Conservation (phyloP, 2,797 vertebrate species). For the Melanotaenia boesemani region DNA sequence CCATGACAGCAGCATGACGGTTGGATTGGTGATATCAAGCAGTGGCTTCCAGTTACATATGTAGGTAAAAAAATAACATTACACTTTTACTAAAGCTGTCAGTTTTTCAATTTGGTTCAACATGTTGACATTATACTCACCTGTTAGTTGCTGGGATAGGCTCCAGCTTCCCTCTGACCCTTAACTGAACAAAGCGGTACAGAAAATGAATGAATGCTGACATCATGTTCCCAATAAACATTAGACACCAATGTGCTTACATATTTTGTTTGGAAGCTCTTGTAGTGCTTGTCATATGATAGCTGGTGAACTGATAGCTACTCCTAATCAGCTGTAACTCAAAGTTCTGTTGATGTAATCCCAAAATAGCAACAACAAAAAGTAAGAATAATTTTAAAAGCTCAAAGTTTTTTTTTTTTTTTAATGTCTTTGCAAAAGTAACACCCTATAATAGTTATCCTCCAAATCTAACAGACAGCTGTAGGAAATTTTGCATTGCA, state of each 20-base stretch:
- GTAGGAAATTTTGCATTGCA: neutral
- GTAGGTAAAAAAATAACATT: neutral
- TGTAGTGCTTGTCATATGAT: neutral
- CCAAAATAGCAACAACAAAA: neutral
- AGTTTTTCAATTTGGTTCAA: neutral
- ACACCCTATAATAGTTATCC: neutral
- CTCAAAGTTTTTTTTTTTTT: neutral
- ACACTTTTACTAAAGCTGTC: neutral
- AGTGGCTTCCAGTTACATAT: neutral
- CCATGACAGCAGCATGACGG: neutral
- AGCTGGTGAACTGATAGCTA: neutral
- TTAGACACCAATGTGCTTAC: neutral
- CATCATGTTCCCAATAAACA: neutral
- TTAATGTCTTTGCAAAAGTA: neutral
- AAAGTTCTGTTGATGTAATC: neutral
- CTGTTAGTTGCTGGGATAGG: no score
- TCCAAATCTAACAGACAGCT: neutral
- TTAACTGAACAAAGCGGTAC: no score
- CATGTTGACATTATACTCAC: neutral
- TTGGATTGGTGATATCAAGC: neutral
- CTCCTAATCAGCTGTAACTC: neutral
- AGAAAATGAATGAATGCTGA: neutral
- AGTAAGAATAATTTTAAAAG: neutral
- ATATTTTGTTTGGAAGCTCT: neutral
- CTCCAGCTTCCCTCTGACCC: no score